Evolutionary conservation across 2,888 invertebrate genomes (phyloP).

Genomic region (Drosophila barbarae): DNA sequence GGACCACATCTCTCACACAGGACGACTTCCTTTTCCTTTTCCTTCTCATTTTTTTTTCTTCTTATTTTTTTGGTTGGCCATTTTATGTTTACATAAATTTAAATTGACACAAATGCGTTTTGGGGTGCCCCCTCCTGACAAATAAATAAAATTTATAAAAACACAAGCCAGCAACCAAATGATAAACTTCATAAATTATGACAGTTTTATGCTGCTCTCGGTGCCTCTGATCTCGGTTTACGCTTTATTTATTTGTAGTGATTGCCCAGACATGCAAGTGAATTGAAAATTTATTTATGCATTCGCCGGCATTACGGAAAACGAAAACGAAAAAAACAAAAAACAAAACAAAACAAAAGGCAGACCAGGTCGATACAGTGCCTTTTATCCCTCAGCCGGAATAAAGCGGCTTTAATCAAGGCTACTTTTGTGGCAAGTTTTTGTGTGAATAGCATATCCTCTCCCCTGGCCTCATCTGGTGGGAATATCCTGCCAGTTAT

Average conservation of each 20-base stretch:
- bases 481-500: conserved; percentile 36
- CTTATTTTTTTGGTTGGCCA: conserved; percentile 43
- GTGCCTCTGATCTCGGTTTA: conserved; percentile 16
- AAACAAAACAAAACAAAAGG: conserved; percentile 30
- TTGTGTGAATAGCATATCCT: conserved; percentile 11
- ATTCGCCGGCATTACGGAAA: conserved; percentile 44
- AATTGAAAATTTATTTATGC: conserved; percentile 59
- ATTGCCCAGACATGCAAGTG: conserved; percentile 34
- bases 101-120: conserved; percentile 71
- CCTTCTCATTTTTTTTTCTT: conserved; percentile 17
- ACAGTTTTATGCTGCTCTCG: conserved; percentile 34
- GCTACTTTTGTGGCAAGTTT: conserved; percentile 45
- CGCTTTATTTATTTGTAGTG: conserved; percentile 48
- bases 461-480: neutral
- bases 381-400: neutral
- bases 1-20: conserved; percentile 35
- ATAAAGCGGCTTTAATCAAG: conserved; percentile 53
- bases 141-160: conserved; percentile 18
- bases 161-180: conserved; percentile 31
- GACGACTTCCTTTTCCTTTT: conserved; percentile 8
- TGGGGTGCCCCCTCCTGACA: conserved; percentile 9
- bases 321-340: conserved; percentile 1
- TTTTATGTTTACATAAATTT: conserved; percentile 73
- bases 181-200: conserved; percentile 71
- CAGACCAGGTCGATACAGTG: conserved; percentile 1